Conservation (phyloP, 2,797 vertebrate species). For the Halcyon badia region DNA sequence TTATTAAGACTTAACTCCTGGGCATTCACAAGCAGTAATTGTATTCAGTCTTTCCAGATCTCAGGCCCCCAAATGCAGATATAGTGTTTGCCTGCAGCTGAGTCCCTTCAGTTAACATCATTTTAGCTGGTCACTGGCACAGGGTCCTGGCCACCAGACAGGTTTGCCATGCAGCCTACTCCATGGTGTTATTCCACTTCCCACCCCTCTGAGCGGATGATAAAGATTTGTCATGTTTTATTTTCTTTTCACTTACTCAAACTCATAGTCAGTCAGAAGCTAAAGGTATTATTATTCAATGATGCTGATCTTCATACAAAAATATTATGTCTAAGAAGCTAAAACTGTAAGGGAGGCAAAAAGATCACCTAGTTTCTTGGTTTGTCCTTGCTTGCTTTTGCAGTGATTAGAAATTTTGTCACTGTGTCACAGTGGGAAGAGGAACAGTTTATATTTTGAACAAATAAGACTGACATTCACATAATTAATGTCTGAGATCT, state of each 20-base stretch:
- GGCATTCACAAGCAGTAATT: neutral
- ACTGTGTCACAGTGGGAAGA: neutral
- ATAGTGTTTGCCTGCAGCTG: rapidly evolving
- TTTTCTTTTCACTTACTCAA: neutral
- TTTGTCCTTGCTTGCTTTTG: neutral
- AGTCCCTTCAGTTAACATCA: rapidly evolving
- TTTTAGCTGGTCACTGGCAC: neutral
- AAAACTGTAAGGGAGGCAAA: neutral
- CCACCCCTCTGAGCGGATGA: neutral
- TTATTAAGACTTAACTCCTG: neutral
- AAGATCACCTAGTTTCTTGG: neutral
- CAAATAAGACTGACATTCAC: neutral
- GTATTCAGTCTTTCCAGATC: neutral
- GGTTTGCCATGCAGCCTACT: rapidly evolving
- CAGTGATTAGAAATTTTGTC: neutral
- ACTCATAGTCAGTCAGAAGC: neutral
- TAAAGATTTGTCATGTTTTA: neutral
- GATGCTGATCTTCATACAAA: neutral
- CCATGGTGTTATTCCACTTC: neutral
- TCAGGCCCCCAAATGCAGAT: rapidly evolving
- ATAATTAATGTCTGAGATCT: neutral
- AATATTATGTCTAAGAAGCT: neutral
- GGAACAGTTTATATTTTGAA: neutral
- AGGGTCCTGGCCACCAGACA: neutral
- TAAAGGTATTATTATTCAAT: neutral